A percentile compares a stretch with the other conserved stretches of the same genome.
Evolutionary conservation across 2,113 vertebrate species (phyloP).

Genomic region (Ia io): DNA sequence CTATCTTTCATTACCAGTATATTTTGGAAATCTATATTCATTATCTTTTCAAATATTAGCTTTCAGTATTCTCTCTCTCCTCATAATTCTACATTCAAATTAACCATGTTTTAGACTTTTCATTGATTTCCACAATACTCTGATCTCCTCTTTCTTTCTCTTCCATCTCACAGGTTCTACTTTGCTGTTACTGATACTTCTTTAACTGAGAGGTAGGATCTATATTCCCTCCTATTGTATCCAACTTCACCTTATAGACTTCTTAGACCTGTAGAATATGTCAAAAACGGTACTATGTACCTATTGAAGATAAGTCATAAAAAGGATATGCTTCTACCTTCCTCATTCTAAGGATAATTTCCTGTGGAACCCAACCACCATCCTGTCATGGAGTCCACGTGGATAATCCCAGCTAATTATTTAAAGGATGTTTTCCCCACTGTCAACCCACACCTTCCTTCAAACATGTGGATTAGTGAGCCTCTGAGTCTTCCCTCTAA

Average conservation of each 20-base stretch:
- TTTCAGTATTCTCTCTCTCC: not conserved
- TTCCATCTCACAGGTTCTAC: not conserved
- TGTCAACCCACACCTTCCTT: not conserved
- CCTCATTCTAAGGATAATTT: not conserved
- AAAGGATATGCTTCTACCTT: not conserved
- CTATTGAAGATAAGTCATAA: not conserved
- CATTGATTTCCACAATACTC: not conserved
- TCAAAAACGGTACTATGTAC: not conserved
- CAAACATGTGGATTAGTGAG: not conserved
- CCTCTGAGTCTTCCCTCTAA: not conserved
- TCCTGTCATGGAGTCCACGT: not conserved
- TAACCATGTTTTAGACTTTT: not conserved
- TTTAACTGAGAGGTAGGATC: not conserved
- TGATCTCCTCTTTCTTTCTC: not conserved
- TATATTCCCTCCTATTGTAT: not conserved
- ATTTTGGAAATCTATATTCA: not conserved
- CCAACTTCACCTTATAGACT: not conserved
- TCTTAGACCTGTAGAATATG: not conserved
- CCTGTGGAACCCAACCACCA: not conserved
- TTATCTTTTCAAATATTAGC: not conserved
- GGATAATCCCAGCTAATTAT: not conserved
- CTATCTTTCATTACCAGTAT: not conserved
- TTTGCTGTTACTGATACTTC: not conserved
- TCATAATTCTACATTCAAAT: not conserved
- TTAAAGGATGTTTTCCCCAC: not conserved